Conservation (phyloP, 2,113 vertebrate species). For the Caretta caretta region DNA sequence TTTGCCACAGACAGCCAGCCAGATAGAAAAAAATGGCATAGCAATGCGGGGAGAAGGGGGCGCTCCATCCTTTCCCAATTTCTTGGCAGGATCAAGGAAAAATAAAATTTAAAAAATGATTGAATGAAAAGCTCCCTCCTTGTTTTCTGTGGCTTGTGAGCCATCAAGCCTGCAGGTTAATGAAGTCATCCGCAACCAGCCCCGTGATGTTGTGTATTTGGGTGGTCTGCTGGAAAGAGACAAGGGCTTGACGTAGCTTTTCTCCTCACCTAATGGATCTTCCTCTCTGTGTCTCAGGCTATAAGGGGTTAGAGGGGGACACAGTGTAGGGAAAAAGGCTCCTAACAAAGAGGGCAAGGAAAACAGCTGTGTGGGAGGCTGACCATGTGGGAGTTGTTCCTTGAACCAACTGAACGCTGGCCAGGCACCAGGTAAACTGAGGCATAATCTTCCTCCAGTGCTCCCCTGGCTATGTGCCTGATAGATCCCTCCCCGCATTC, state of each 20-base stretch:
- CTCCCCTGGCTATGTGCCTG: neutral
- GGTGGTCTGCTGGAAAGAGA: constrained; percentile 57
- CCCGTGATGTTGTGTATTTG: constrained; percentile 56
- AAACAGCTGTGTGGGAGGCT: neutral
- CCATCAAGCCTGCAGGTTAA: constrained; percentile 15
- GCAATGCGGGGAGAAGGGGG: neutral
- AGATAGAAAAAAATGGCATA: constrained; percentile 5
- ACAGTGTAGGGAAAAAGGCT: constrained; percentile 9
- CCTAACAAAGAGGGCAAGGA: neutral
- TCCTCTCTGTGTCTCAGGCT: constrained; percentile 31
- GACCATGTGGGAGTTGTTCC: neutral
- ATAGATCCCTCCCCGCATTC: neutral
- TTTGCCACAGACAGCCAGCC: neutral
- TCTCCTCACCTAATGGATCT: constrained; percentile 20
- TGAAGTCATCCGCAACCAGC: constrained; percentile 43
- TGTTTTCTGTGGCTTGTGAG: neutral
- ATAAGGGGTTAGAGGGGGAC: constrained; percentile 34
- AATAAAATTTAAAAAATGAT: neutral
- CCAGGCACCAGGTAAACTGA: neutral
- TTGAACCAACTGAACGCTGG: constrained; percentile 12
- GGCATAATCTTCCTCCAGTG: neutral
- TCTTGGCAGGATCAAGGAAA: constrained; percentile 53
- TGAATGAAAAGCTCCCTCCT: neutral
- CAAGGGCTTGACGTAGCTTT: constrained; percentile 33
- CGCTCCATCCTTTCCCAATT: constrained; percentile 46